These are phyloP conservation scores for Nasonia vitripennis DNA, from an alignment of 1,140 invertebrate species.

Conservation along the genomic window DNA sequence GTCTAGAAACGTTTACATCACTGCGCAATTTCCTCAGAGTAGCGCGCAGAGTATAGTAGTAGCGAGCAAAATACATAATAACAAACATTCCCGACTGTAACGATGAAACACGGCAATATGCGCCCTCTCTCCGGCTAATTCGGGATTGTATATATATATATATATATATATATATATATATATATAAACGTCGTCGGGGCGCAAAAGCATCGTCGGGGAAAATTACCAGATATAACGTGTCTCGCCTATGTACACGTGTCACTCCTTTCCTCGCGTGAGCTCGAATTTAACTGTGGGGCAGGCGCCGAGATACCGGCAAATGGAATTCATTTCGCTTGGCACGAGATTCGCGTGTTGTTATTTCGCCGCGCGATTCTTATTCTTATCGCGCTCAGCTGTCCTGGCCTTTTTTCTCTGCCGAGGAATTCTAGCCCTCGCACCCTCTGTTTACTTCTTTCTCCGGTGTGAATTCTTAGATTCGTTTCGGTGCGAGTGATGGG, in stretches of 20 bases:
- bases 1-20: too few relatives aligned
- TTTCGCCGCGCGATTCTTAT: too few relatives aligned
- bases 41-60: too few relatives aligned
- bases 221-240: neutral
- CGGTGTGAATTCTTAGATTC: neutral
- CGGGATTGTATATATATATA: neutral
- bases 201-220: neutral
- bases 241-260: neutral
- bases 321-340: neutral
- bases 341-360: neutral
- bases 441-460: neutral
- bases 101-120: too few relatives aligned
- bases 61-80: too few relatives aligned
- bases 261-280: constrained; percentile 20
- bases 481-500: neutral
- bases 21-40: too few relatives aligned
- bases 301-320: neutral
- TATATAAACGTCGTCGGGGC: neutral
- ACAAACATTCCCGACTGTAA: too few relatives aligned
- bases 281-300: constrained; percentile 3
- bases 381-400: neutral
- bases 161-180: too few relatives aligned
- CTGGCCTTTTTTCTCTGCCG: neutral
- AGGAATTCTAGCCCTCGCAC: neutral
- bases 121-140: too few relatives aligned